Evolutionary conservation across 2,888 invertebrate genomes (phyloP).

Genomic region (Notodonta dromedarius): DNA sequence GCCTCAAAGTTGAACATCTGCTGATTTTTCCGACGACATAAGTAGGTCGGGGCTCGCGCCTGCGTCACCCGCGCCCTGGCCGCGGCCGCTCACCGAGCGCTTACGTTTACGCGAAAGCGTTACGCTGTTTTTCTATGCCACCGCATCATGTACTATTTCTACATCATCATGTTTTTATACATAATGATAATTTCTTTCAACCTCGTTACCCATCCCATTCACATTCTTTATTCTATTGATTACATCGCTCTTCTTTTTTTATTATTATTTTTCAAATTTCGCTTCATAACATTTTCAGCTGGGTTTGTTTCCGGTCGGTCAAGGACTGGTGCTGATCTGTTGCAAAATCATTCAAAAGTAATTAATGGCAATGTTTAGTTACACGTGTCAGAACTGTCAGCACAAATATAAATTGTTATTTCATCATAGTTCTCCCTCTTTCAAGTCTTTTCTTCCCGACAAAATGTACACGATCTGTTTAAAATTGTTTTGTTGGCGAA

Average conservation of each 20-base stretch:
- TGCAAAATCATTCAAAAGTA: not conserved
- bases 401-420: not conserved
- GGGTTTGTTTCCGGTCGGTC: not conserved
- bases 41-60: conserved; percentile 81
- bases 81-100: conserved; percentile 54
- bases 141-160: conserved; percentile 36
- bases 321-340: not conserved
- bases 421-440: conserved; percentile 4
- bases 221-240: not conserved
- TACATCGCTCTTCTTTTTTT: not conserved
- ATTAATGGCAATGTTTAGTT: conserved; percentile 2
- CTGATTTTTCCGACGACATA: conserved; percentile 81
- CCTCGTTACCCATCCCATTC: not conserved
- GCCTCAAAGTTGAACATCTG: conserved; percentile 79
- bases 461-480: not conserved
- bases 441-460: not conserved
- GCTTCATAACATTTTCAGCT: not conserved
- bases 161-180: not conserved
- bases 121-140: conserved; percentile 59
- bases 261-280: not conserved
- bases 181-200: not conserved
- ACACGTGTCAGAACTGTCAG: conserved; percentile 6
- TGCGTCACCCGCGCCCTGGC: conserved; percentile 73
- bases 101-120: conserved; percentile 77
- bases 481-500: not conserved